Percentiles rank a stretch among this genome's conserved stretches.
phyloP scores from a whole-genome alignment of 2,797 vertebrate species.

The Anas capensis region DNA sequence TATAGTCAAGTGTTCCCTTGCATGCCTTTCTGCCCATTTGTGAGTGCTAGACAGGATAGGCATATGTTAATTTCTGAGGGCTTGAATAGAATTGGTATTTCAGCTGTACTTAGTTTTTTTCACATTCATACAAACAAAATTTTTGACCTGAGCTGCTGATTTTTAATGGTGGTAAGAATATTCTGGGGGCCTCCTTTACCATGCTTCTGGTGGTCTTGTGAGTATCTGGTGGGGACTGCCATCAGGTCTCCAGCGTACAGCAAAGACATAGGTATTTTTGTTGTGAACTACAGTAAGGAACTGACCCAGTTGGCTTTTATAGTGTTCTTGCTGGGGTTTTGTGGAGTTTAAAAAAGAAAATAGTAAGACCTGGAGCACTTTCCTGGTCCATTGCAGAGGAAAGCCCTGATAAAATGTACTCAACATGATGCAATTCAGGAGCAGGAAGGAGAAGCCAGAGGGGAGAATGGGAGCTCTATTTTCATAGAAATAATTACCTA shows the following conservation, averaged over 20 bases:
- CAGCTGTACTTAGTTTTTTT: not conserved
- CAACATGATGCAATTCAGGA: not conserved
- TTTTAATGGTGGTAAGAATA: not conserved
- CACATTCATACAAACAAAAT: not conserved
- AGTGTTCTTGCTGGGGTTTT: not conserved
- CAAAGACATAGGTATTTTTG: not conserved
- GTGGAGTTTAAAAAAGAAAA: not conserved
- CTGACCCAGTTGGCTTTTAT: rapidly evolving
- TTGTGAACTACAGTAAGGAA: not conserved
- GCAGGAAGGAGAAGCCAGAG: not conserved
- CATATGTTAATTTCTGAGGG: not conserved
- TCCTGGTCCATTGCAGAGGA: not conserved
- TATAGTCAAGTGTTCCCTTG: not conserved
- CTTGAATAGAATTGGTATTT: not conserved
- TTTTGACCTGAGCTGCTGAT: not conserved
- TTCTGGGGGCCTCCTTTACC: not conserved
- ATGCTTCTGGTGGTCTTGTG: rapidly evolving
- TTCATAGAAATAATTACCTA: not conserved
- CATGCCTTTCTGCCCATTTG: not conserved
- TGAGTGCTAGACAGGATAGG: too few species aligned
- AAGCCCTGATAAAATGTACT: not conserved
- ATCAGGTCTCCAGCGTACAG: rapidly evolving
- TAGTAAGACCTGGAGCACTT: not conserved
- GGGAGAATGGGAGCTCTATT: not conserved
- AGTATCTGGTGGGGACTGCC: not conserved